Evolutionary conservation across 2,113 vertebrate species (phyloP), one percentile per base, ranked within the genome.

Genomic region (Trogon surrucura): DNA sequence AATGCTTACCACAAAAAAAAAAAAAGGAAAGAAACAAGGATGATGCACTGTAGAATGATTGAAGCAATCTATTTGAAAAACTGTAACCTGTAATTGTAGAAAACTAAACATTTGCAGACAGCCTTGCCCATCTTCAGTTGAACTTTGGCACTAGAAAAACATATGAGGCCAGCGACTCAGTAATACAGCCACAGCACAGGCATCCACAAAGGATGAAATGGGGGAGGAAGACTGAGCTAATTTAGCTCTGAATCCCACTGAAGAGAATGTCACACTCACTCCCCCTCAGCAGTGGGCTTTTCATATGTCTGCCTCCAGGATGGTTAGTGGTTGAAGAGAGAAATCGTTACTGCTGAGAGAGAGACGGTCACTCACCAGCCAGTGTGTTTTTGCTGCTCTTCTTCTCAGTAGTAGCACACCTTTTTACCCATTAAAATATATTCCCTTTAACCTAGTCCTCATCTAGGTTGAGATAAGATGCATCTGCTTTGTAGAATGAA

Each of bases 211-310:
- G 89, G 73, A 75, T 91, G 78, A 91, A 91, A 69, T 26, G 74
- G 48, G 45, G 93, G 91, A 95, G 95, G 92, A 95, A 50, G 74
- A 77, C 88, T 67, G 91, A 30, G 20, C 73, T 95, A 97, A 96
- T 95, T 97, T 96, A 93, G 86, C 84, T 93, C 93, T 0, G 13
- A 87, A 81, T 65, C 94, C 91, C 91, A 92, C 89, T 85, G 73
- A 87, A 71, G 84, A 91, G 81, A 95, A 95, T 91, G 86, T 97
- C 95, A 97, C 81, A 78, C 89, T 95, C 93, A 92, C 94, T 95
- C 96, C 95, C 74, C 94, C 96, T 96, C 93, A 95, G 89, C 94
- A 95, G 94, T 97, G 93, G 94, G 96, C 45, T 95, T 93, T 95
- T 95, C 91, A 94, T 91, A 92, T 61, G 78, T 78, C 80, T 95